phyloP scores from a whole-genome alignment of 2,888 invertebrate species.

The Hirtodrosophila confusa region DNA sequence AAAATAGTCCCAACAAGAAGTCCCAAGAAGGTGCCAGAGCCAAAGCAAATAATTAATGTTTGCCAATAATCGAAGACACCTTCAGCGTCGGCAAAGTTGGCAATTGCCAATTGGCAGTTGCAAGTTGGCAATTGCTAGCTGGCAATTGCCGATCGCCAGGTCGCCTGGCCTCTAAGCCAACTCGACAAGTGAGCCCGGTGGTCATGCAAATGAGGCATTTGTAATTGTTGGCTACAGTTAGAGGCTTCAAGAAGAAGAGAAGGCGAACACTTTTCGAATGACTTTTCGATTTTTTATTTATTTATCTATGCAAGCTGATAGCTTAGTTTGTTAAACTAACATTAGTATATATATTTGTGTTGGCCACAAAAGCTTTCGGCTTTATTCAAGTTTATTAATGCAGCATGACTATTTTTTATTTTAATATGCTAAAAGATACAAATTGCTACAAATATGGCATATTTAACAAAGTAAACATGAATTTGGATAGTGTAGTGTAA shows the following conservation, averaged over 20 bases:
- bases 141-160: constrained; percentile 40
- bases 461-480: no score
- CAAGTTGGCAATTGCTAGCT: constrained; percentile 17
- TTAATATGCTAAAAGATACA: no score
- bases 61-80: constrained; percentile 81
- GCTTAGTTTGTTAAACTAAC: not conserved
- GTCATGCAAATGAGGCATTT: constrained; percentile 75
- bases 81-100: constrained; percentile 47
- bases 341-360: no score
- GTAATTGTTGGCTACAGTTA: constrained; percentile 20
- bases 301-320: not conserved
- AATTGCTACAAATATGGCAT: no score
- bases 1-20: constrained; percentile 16
- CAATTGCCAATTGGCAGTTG: constrained; percentile 6
- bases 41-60: constrained; percentile 79
- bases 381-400: no score
- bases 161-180: constrained; percentile 33
- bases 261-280: not conserved
- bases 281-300: constrained; percentile 1
- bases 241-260: not conserved
- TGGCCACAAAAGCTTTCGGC: no score
- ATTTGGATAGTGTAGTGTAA: no score
- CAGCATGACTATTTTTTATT: no score
- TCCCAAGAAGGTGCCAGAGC: constrained; percentile 54
- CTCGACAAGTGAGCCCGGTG: constrained; percentile 59